Base-by-base conservation (phyloP, 2,113 vertebrate species). In the Crotalus viridis region DNA sequence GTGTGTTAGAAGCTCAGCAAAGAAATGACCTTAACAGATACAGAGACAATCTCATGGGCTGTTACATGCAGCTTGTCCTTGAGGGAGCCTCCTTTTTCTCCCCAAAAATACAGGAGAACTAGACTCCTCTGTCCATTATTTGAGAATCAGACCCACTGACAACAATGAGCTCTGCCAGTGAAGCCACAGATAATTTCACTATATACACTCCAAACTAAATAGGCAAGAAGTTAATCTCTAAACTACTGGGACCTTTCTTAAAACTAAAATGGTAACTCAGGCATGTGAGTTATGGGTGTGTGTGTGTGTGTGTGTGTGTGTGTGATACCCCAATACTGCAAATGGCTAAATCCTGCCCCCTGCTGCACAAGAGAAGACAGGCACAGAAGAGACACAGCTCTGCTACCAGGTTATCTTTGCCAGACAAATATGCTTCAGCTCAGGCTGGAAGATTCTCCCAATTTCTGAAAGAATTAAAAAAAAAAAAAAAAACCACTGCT, bases 261-360 rank as follows among this genome's bases (percentile, higher is more conserved):
- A 87, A 88, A 59, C 26, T 74, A 48, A 91, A 81, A 55, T 54
- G 51, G 52, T 64, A 26, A 43, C n/a, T 43, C 51, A 89, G 54
- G n/a, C 21, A 17, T 43, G 24, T 55, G n/a, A 33, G 55, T 28
- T 19, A 48, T 4, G 28, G 10, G 56, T 9, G 48, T 48, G 48
- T 48, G 48, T 48, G 33, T 33, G 33, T 33, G 33, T 33, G 33
- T 33, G 33, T 33, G 33, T 33, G 33, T 39, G 39, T 39, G 43
- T 46, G 43, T 5, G 10, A 33, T 21, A 48, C 81, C 91, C 26
- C 54, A 10, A 69, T 51, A 51, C 48, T 64, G 57, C 48, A 51
- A 46, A 0, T 61, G 89, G 91, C 92, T 94, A 93, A 93, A 91
- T 95, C 94, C 95, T 94, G 94, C 91, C 94, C 92, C 95, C 93